phyloP scores from a whole-genome alignment of 2,113 vertebrate genomes.

The Callionymus lyra region DNA sequence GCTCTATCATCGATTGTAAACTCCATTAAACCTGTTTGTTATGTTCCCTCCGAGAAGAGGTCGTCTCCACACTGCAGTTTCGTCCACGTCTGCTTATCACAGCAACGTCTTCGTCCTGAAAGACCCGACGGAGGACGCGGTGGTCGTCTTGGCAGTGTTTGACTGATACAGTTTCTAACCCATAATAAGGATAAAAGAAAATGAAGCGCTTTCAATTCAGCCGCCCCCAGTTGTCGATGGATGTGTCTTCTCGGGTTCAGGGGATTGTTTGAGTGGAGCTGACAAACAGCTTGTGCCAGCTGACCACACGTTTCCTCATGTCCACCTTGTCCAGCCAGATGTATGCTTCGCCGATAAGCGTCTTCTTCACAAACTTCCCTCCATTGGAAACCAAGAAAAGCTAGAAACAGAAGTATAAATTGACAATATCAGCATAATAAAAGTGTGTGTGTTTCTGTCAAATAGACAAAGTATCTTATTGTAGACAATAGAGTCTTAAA shows the following conservation, averaged over 20 bases:
- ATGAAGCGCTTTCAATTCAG: neutral
- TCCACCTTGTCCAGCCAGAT: constrained; percentile 99
- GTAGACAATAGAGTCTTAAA: no score
- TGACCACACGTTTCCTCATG: constrained; percentile 95
- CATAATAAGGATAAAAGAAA: constrained; percentile 1
- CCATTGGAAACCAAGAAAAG: constrained; percentile 95
- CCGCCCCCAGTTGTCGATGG: neutral
- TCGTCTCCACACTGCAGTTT: constrained; percentile 20
- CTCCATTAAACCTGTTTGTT: no score
- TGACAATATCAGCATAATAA: no score
- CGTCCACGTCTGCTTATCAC: constrained; percentile 11
- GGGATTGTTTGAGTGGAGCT: constrained; percentile 80
- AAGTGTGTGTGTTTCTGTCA: no score
- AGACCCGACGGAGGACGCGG: constrained; percentile 11
- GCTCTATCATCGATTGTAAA: no score
- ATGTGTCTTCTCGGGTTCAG: constrained; percentile 30
- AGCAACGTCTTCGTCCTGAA: constrained; percentile 16
- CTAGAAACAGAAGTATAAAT: constrained; percentile 46
- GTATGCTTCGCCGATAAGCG: constrained; percentile 94
- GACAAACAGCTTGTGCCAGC: constrained; percentile 96
- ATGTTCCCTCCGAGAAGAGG: no score
- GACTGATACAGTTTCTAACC: constrained; percentile 27
- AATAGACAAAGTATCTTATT: no score
- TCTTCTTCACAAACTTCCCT: constrained; percentile 99
- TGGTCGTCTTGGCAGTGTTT: constrained; percentile 51